A percentile compares a stretch with the other conserved stretches of the same genome.
These are phyloP conservation scores for Tachysurus vachellii DNA, from an alignment of 2,113 vertebrate genomes.

Conservation along the genomic window DNA sequence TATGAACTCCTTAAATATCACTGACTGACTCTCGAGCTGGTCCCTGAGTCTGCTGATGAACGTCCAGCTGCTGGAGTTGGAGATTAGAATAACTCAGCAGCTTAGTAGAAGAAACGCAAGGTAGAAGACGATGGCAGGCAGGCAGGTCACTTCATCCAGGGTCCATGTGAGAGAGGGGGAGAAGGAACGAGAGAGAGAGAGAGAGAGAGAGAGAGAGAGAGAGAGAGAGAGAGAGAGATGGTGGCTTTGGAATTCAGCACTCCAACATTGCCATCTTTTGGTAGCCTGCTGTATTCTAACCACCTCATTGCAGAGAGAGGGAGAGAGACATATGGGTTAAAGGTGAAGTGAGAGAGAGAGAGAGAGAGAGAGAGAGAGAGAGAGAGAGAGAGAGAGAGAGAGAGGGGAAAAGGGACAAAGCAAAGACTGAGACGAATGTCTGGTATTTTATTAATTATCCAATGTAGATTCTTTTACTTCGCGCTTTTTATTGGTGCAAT, in stretches of 20 bases:
- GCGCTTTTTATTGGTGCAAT: not conserved
- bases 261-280: slow-evolving; percentile 98
- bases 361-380: not conserved
- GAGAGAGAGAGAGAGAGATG: slow-evolving; percentile 50
- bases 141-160: slow-evolving; percentile 9
- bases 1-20: not conserved
- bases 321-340: not conserved
- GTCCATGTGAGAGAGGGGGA: slow-evolving; percentile 5
- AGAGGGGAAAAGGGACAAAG: not conserved
- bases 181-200: slow-evolving; percentile 1
- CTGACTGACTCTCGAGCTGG: not conserved
- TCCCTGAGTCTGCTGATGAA: not conserved
- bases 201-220: slow-evolving; percentile 42
- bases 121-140: not conserved
- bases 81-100: not conserved
- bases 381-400: not conserved
- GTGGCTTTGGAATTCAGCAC: slow-evolving; percentile 77
- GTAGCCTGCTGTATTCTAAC: slow-evolving; percentile 70
- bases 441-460: not conserved
- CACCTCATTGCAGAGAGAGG: slow-evolving; percentile 32
- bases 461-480: not conserved
- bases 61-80: not conserved
- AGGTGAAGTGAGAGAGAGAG: not conserved
- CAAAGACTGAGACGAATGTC: not conserved
- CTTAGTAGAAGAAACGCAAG: not conserved